Conservation (phyloP, 2,113 vertebrate species). For the Cottus gobio region DNA sequence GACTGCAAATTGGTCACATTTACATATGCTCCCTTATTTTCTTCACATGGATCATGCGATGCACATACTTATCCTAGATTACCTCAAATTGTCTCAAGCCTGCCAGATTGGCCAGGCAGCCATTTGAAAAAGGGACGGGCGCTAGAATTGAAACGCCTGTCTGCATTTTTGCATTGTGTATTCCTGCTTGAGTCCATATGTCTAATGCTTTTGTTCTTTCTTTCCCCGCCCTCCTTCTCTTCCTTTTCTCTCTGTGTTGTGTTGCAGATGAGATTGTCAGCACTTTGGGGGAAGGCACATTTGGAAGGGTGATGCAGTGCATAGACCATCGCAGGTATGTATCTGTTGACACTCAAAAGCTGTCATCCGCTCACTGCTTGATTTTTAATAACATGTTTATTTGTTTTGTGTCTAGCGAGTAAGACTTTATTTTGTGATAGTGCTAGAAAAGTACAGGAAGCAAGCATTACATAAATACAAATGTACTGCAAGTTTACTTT, state of each 20-base stretch:
- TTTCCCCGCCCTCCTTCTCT: conserved; percentile 56
- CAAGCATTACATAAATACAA: neutral
- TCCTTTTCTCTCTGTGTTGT: conserved; percentile 72
- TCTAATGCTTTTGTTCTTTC: conserved; percentile 68
- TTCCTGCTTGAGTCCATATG: conserved; percentile 39
- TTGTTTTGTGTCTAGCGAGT: neutral
- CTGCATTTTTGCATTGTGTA: conserved; percentile 60
- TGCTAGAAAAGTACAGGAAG: neutral
- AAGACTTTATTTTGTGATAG: neutral
- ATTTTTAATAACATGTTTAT: neutral
- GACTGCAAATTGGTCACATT: conserved; percentile 68
- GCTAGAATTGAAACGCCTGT: conserved; percentile 68
- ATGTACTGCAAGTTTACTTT: neutral
- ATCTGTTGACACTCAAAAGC: neutral
- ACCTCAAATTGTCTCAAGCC: conserved; percentile 35
- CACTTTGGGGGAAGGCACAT: conserved; percentile 97
- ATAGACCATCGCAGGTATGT: conserved; percentile 94
- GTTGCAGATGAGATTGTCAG: conserved; percentile 94
- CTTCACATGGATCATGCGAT: conserved; percentile 13
- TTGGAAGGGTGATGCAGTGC: conserved; percentile 95
- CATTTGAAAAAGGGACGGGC: conserved; percentile 62
- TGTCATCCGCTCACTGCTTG: neutral
- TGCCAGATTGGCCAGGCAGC: conserved; percentile 64
- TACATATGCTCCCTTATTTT: conserved; percentile 46
- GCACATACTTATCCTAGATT: conserved; percentile 36